A percentile compares a stretch with the other conserved stretches of the same genome.
Conservation (phyloP, 2,797 vertebrate genomes). For the Typhlichthys subterraneus region DNA sequence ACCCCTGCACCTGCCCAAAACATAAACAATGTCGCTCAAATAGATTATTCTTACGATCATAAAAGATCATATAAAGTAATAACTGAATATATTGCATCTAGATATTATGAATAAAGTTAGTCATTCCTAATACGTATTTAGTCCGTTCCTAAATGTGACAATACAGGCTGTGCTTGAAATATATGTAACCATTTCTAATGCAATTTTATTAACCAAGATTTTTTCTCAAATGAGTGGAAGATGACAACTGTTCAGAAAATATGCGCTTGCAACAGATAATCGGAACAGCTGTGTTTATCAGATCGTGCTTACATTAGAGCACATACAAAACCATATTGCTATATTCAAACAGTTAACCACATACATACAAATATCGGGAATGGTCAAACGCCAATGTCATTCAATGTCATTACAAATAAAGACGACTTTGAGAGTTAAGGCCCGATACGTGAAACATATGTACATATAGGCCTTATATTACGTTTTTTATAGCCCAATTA, state of each 20-base stretch:
- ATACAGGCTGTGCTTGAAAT: no score
- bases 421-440: constrained; percentile 5
- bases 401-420: constrained; percentile 65
- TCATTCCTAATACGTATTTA: no score
- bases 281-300: constrained; percentile 7
- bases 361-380: constrained; percentile 18
- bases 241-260: neutral
- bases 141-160: no score
- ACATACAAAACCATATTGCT: neutral
- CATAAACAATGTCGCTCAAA: constrained; percentile 66
- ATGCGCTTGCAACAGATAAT: constrained; percentile 3
- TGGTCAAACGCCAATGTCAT: constrained; percentile 70
- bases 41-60: constrained; percentile 17
- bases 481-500: no score
- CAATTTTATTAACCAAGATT: no score
- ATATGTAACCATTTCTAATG: no score
- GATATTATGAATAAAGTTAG: no score
- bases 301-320: no score
- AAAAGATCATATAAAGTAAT: neutral
- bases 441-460: neutral
- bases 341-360: constrained; percentile 14
- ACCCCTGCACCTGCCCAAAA: constrained; percentile 33
- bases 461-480: no score
- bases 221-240: constrained; percentile 9
- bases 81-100: neutral